Base-by-base conservation (phyloP, 2,797 vertebrate species). In the Phoebastria nigripes region DNA sequence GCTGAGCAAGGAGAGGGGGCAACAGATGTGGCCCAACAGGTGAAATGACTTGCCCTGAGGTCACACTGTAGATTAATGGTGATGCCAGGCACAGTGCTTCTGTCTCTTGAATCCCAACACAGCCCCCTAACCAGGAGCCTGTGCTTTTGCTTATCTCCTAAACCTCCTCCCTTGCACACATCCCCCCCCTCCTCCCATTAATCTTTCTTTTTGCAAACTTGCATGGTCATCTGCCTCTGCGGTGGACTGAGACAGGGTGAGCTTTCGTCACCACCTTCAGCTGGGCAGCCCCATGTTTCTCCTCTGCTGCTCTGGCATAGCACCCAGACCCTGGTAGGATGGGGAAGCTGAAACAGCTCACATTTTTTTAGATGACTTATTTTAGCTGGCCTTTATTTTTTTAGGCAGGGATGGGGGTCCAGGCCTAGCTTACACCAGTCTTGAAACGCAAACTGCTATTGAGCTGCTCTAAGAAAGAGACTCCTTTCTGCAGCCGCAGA, bases 21-120 rank as follows among this genome's bases (percentile, higher is more conserved):
- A 86, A 66, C 47, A 78, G 80, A 88, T 47, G 69, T 15, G 86
- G 46, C 59, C 83, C 61, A n/a, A 83, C 71, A 93, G 67, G 88
- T 90, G 89, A 89, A 93, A 55, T 44, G 77, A 67, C 49, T 89
- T 0, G 1, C 61, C 61, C 90, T 54, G 83, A 82, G 90, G 79
- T 88, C 88, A 82, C 33, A 3, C 25, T 31, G 15, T 12, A 55
- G 52, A 16, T 58, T 63, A 83, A 67, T 7, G 42, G 49, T 59
- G 61, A 79, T 94, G 62, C 54, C 73, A 84, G 66, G 31, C 70
- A 63, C 46, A 11, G 15, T 14, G 37, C 44, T 88, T 44, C 77
- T 67, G 44, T 15, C 70, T 72, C 69, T 24, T 28, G 54, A 82
- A 72, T 69, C 69, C 47, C 37, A 46, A 2, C 11, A 51, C 24